Percentiles rank a stretch among this genome's conserved stretches.
These are phyloP conservation scores for Crossaster papposus DNA, from an alignment of 53 echinoderm and acorn worm species.

Conservation along the genomic window DNA sequence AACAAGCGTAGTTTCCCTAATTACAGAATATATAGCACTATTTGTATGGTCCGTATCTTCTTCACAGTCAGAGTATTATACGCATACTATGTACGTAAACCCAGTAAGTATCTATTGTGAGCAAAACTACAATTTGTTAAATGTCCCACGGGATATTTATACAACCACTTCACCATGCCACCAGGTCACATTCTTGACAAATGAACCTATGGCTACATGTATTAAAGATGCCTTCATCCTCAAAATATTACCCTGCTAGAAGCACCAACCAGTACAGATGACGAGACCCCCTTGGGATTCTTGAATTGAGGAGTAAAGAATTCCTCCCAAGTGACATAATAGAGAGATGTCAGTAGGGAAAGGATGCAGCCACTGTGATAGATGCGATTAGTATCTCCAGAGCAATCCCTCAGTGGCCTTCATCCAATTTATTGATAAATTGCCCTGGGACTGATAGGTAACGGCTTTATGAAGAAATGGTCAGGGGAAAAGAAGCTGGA, in stretches of 20 bases:
- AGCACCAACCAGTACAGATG: background rate
- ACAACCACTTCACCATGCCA: background rate
- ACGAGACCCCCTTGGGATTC: background rate
- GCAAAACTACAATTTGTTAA: conserved; percentile 9
- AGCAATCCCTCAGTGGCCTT: conserved; percentile 17
- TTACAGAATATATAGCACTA: too few species aligned
- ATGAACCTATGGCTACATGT: background rate
- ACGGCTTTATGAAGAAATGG: background rate
- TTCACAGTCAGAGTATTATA: background rate
- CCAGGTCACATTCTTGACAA: background rate
- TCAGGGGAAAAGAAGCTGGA: background rate
- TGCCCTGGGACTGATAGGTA: background rate
- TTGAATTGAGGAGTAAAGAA: background rate
- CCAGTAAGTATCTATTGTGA: background rate
- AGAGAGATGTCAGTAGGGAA: background rate
- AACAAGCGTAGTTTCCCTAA: too few species aligned
- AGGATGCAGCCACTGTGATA: background rate
- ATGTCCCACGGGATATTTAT: background rate
- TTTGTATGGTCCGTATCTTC: background rate
- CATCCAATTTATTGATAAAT: conserved; percentile 33
- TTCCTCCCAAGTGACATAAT: background rate
- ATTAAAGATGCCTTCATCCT: background rate
- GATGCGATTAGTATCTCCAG: conserved; percentile 50
- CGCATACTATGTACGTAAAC: background rate
- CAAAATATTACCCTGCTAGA: background rate